Evolutionary conservation across 2,113 vertebrate species (phyloP).

Genomic region (Geothlypis trichas): DNA sequence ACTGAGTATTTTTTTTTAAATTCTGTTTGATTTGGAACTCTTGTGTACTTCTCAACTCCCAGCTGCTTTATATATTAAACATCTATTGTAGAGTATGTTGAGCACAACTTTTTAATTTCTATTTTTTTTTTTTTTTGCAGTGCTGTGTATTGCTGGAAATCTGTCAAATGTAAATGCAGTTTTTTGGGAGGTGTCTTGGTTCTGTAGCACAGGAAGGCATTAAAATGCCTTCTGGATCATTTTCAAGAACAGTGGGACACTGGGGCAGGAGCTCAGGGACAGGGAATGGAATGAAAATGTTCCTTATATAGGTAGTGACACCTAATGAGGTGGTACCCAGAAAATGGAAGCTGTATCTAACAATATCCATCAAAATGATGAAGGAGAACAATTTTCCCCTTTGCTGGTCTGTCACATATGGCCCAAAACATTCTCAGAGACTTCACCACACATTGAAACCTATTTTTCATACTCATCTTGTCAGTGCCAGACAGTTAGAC

Average conservation of each 20-base stretch:
- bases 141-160: not conserved
- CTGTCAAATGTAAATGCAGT: not conserved
- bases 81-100: not conserved
- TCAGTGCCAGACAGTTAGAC: not conserved
- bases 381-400: not conserved
- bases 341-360: not conserved
- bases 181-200: not conserved
- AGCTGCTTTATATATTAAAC: not conserved
- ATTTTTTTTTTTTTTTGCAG: not conserved
- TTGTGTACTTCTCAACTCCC: not conserved
- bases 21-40: not conserved
- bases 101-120: not conserved
- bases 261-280: not conserved
- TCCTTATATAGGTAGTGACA: not conserved
- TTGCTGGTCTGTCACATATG: not conserved
- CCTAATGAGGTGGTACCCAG: not conserved
- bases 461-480: not conserved
- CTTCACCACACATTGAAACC: not conserved
- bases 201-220: not conserved
- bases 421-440: not conserved
- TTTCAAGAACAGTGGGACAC: not conserved
- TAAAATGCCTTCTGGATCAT: not conserved
- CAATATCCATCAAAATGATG: not conserved
- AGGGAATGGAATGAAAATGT: not conserved
- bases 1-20: not conserved